Percentiles rank a stretch among this genome's conserved stretches.
Evolutionary conservation across 2,113 vertebrate species (phyloP).

Genomic region (Cyphotilapia sp.): DNA sequence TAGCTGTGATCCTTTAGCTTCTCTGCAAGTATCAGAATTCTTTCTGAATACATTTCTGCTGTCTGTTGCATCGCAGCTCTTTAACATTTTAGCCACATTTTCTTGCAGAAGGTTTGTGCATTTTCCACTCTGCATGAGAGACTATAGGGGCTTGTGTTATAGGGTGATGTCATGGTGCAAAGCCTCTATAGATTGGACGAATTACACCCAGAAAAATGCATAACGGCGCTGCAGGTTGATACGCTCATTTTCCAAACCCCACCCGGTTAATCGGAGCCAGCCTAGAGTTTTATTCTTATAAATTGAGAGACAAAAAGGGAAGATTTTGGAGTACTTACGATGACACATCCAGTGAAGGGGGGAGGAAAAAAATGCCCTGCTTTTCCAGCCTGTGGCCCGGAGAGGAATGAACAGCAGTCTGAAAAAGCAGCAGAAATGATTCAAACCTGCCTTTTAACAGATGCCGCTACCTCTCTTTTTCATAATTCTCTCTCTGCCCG

Average conservation of each 20-base stretch:
- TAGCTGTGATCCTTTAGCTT: not conserved
- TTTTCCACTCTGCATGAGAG: not conserved
- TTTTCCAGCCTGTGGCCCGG: not conserved
- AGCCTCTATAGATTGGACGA: not conserved
- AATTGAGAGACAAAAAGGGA: not conserved
- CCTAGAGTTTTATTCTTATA: not conserved
- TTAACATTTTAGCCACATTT: not conserved
- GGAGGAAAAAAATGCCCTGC: accelerated
- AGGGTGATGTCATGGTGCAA: not conserved
- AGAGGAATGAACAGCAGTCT: not conserved
- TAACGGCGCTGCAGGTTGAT: not conserved
- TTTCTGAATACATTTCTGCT: not conserved
- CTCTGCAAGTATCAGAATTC: not conserved
- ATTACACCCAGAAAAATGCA: not conserved
- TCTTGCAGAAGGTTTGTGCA: not conserved
- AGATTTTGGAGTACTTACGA: not conserved
- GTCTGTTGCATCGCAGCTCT: not conserved
- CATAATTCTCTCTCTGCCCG: not conserved
- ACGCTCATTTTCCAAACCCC: not conserved
- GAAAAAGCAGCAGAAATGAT: not conserved
- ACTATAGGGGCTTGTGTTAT: not conserved
- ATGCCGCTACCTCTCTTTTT: not conserved
- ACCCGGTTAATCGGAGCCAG: not conserved
- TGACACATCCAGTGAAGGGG: not conserved
- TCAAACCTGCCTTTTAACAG: not conserved